Evolutionary conservation across 2,797 vertebrate species (phyloP), one percentile per base, ranked within the genome.

Genomic region (Microctenopoma steveboyesi): DNA sequence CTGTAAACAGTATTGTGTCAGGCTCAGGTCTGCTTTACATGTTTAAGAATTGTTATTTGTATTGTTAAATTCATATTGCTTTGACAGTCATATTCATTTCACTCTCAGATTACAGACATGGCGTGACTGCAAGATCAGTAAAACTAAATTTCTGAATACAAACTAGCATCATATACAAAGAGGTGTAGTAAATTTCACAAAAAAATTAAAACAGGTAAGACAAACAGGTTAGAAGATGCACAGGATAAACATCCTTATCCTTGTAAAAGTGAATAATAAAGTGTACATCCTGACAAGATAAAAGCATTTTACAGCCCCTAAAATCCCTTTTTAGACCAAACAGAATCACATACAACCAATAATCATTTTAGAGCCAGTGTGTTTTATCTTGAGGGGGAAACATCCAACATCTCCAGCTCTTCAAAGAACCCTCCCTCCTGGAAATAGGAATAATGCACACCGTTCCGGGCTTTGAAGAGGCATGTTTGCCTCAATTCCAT

Each of bases 341-440:
- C 56, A 57, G 51, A 55, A 64, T 66, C 50, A 40, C 53, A 56
- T 75, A 27, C 51, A 50, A 64, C 64, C 67, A 72, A 80, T 78
- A 72, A 75, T 69, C 45, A 83, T 78, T 76, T 84, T 66, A 64
- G 60, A 81, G 78, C 64, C 18, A 47, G 75, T 69, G 42, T 84
- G 70, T 89, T 85, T 88, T 78, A 86, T 89, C 73, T 77, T 81
- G 74, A 71, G 65, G 76, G 60, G 69, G 74, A 85, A 64, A 76
- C 64, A 76, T 75, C 28, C 28, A 30, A 30, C 28, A 74, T 66
- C 74, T 82, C 63, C 59, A 78, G 70, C 55, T 71, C 80, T 76
- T 85, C 78, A 88, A 88, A 85, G 73, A 80, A 74, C 64, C 59
- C 56, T 75, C 66, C 59, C 45, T 43, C 46, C 40, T 59, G 64